Conservation (phyloP, 2,888 invertebrate genomes). For the Cacoxenus indagator region DNA sequence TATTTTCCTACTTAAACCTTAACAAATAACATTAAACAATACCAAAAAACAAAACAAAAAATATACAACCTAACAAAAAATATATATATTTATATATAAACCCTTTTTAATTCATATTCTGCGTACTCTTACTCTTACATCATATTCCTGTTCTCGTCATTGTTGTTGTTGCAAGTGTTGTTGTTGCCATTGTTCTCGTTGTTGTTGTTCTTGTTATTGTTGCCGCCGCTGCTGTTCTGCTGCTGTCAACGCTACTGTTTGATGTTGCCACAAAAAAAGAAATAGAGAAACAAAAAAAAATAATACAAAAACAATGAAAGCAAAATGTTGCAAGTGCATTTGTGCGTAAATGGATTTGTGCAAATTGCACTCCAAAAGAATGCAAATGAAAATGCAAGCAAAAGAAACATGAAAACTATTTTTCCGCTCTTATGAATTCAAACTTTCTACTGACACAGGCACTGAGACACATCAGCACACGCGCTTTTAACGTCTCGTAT, state of each 20-base stretch:
- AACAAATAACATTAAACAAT: neutral
- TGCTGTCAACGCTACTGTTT: neutral
- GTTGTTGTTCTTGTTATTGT: conserved; percentile 2
- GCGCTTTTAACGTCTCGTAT: too few relatives aligned
- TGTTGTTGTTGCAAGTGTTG: neutral
- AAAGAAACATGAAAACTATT: neutral
- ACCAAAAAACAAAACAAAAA: neutral
- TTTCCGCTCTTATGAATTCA: too few relatives aligned
- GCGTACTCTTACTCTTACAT: neutral
- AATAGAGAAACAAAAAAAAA: too few relatives aligned
- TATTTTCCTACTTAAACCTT: neutral
- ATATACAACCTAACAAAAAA: neutral
- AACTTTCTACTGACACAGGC: too few relatives aligned
- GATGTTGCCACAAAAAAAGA: neutral
- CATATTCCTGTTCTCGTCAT: conserved; percentile 5
- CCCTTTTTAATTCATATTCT: neutral
- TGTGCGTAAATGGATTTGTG: conserved; percentile 8
- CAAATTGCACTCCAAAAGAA: neutral
- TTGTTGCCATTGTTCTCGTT: neutral
- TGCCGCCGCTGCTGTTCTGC: conserved; percentile 7
- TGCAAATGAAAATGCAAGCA: conserved; percentile 1
- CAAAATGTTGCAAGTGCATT: neutral
- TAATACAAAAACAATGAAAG: too few relatives aligned
- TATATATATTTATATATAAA: neutral
- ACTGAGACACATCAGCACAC: too few relatives aligned